Evolutionary conservation across 2,888 invertebrate species (phyloP), one percentile per base, ranked within the genome.

Genomic region (Trichopoda pennipes): DNA sequence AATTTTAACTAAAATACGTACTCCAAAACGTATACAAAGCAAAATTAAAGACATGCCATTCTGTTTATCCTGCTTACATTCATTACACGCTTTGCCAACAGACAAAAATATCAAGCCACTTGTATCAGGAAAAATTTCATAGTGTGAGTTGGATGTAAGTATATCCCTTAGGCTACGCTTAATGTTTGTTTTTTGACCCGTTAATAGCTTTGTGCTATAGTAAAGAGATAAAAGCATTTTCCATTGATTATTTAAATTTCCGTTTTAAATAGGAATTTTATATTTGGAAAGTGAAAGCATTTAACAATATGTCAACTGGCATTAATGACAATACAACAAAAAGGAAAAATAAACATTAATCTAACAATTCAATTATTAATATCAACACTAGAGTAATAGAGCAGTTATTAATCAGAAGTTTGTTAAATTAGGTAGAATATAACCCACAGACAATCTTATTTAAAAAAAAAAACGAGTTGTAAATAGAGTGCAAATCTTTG

Each of bases 261-360:
- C n/a, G 7, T 16, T 56, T 49, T 16, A 4, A 35, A 28, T 16
- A 23, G 16, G 19, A 49, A 77, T 3, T 42, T 42, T 42, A 42
- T 44, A 42, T 17, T 14, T 21, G 17, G 6, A 51, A 21, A 44
- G 35, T 53, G 4, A n/a, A 44, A 51, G 44, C 32, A n/a, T 44
- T 17, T 61, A 49, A 56, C 49, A 64, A 51, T 16, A 35, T 73
- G 66, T 61, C 60, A 68, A 73, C 32, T 79, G 53, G 32, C 44
- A 44, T 35, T 60, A 66, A 79, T 55, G 61, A 73, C 28, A 58
- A 60, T 28, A 53, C 19, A 38, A 64, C 32, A 42, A 72, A 32
- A 12, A 60, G 63, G 9, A 3, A 23, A 56, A 66, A 38, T 12
- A 70, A 56, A 56, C 38, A 56, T 56, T 55, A 44, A 28, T 73